Percentiles rank a stretch among this genome's conserved stretches.
These are phyloP conservation scores for Mercenaria mercenaria DNA, from an alignment of 1,140 invertebrate genomes.

Conservation along the genomic window DNA sequence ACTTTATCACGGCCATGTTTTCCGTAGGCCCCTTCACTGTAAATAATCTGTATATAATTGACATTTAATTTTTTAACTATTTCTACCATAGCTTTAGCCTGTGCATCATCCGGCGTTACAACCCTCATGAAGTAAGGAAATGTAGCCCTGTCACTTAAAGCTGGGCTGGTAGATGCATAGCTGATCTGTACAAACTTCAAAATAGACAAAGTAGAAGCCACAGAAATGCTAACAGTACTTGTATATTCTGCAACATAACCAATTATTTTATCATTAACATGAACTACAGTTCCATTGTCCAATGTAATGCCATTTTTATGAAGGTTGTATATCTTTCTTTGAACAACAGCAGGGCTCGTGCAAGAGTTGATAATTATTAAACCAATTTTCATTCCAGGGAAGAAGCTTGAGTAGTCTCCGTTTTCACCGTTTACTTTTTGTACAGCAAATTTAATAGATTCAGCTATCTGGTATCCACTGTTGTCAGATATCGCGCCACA, in stretches of 20 bases:
- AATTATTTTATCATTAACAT: constrained; percentile 48
- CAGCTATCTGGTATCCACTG: constrained; percentile 3
- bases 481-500: constrained; percentile 1
- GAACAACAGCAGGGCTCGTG: constrained; percentile 16
- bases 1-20: constrained; percentile 35
- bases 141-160: constrained; percentile 91
- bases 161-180: constrained; percentile 91
- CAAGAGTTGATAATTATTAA: constrained; percentile 40
- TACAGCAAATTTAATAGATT: constrained; percentile 36
- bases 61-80: constrained; percentile 59
- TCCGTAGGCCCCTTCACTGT: constrained; percentile 54
- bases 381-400: constrained; percentile 25
- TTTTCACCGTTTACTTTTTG: not conserved
- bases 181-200: constrained; percentile 88
- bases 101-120: constrained; percentile 93
- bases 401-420: not conserved
- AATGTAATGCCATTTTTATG: not conserved
- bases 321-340: constrained; percentile 23
- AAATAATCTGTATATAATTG: constrained; percentile 73
- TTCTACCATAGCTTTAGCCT: constrained; percentile 90
- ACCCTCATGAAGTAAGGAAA: constrained; percentile 92
- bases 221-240: constrained; percentile 57
- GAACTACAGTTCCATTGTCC: constrained; percentile 66
- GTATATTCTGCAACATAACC: constrained; percentile 63
- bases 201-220: constrained; percentile 21